Base-by-base conservation (phyloP, 2,113 vertebrate species). In the Megalops atlanticus region DNA sequence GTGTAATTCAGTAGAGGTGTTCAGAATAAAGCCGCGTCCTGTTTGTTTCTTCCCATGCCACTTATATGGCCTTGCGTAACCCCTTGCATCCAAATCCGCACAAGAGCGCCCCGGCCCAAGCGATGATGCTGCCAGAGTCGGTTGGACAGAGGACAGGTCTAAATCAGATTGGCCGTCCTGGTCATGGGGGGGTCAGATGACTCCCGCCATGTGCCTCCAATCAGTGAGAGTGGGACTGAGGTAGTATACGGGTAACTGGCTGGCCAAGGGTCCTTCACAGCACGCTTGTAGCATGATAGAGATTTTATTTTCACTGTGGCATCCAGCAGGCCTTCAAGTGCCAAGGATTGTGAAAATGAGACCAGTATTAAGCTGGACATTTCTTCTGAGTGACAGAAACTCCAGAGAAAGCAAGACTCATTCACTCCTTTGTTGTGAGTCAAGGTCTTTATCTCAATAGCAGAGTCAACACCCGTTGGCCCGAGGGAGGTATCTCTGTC, bases 141-240 rank as follows among this genome's bases (percentile, higher is more conserved):
- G n/a, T 12, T 11, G 15, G 40, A 76, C 12, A 31, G 74, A 43
- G 35, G 3, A 76, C 3, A 31, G 8, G 74, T 52, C 27, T 15
- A 35, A 52, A 40, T n/a, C 38, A 75, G 15, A 76, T 43, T 47
- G 12, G 16, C 73, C 15, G 15, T 27, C 7, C 14, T 16, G n/a
- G 33, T 33, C 74, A 76, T 76, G n/a, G 14, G 31, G 47, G 11
- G 49, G 72, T 76, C 74, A 76, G 74, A 76, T 47, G 74, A 76
- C 18, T 49, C 24, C 8, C 11, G 16, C 27, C 74, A 35, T 76
- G 74, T 35, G 43, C 74, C 18, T 49, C 33, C 45, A 14, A 49
- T 76, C 41, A 52, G 31, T 76, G 27, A 31, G 39, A 43, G 7
- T n/a, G n/a, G n/a, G 35, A 24, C 21, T 11, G 4, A 75, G 73